These are phyloP conservation scores for Petrosia ficiformis DNA, from an alignment of 37 sponge, comb jelly and placozoan species.

Conservation along the genomic window DNA sequence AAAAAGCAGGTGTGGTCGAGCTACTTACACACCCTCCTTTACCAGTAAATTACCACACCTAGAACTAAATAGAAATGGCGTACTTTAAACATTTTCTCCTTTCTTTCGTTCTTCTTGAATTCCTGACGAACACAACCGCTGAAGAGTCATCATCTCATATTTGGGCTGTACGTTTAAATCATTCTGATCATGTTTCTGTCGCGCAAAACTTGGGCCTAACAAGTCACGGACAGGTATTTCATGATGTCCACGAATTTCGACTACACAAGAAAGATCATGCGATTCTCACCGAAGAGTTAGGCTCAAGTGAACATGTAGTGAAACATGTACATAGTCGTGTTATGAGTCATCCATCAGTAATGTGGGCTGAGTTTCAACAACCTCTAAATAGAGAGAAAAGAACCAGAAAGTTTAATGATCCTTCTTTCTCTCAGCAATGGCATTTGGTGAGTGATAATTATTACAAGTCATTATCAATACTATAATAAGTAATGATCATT, in stretches of 20 bases:
- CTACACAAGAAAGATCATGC: not conserved
- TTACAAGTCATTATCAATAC: too few species aligned
- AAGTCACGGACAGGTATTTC: conserved; percentile 9
- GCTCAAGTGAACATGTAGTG: not conserved
- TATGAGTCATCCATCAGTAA: conserved; percentile 16
- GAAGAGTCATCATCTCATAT: not conserved
- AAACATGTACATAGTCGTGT: conserved; percentile 1
- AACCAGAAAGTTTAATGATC: conserved; percentile 36
- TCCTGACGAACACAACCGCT: not conserved
- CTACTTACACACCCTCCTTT: too few species aligned
- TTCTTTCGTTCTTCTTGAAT: not conserved
- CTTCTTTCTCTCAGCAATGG: conserved; percentile 52
- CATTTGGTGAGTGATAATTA: conserved; percentile 54
- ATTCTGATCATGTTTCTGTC: not conserved
- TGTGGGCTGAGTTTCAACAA: conserved; percentile 15
- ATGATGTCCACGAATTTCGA: conserved; percentile 8
- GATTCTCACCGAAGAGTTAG: too few species aligned
- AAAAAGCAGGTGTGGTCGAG: too few species aligned
- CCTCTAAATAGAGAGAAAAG: conserved; percentile 8
- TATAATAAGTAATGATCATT: too few species aligned
- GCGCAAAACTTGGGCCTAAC: conserved; percentile 20
- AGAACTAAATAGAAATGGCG: not conserved
- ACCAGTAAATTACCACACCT: not conserved
- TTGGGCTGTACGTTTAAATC: not conserved
- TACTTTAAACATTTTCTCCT: not conserved